phyloP scores from a whole-genome alignment of 2,797 vertebrate genomes.

The Sitta carolinensis region DNA sequence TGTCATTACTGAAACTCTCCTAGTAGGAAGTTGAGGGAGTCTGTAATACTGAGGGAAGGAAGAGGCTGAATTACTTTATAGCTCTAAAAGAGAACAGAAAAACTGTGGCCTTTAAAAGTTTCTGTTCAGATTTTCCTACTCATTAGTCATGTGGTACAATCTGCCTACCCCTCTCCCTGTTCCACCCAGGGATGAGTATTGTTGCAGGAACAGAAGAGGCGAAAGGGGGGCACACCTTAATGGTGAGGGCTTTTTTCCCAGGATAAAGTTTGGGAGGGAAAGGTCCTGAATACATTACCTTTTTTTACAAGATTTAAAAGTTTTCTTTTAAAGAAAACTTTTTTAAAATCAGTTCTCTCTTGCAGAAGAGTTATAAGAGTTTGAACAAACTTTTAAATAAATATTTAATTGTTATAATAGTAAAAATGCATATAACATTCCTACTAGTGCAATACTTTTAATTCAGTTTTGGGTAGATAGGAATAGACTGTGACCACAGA shows the following conservation, averaged over 20 bases:
- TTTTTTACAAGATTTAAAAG: not conserved
- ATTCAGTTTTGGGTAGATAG: not conserved
- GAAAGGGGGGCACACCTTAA: not conserved
- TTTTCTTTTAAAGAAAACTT: not conserved
- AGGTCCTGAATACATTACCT: not conserved
- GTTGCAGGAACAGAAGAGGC: not conserved
- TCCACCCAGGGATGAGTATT: not conserved
- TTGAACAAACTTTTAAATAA: not conserved
- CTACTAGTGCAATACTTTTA: not conserved
- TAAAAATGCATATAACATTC: not conserved
- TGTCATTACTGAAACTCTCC: not conserved
- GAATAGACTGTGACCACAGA: not conserved
- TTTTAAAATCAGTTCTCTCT: not conserved
- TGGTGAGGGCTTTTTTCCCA: not conserved
- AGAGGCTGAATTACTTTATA: not conserved
- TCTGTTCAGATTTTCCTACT: slow-evolving; percentile 34
- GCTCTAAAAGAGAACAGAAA: not conserved
- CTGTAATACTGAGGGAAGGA: not conserved
- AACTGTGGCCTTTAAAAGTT: not conserved
- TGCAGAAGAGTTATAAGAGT: not conserved
- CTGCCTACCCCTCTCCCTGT: not conserved
- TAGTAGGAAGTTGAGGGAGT: not conserved
- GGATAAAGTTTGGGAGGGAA: not conserved
- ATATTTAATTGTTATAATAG: not conserved
- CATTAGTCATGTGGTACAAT: not conserved